These are phyloP conservation scores for Ctena decussata DNA, from an alignment of 2,888 invertebrate species.

Conservation along the genomic window DNA sequence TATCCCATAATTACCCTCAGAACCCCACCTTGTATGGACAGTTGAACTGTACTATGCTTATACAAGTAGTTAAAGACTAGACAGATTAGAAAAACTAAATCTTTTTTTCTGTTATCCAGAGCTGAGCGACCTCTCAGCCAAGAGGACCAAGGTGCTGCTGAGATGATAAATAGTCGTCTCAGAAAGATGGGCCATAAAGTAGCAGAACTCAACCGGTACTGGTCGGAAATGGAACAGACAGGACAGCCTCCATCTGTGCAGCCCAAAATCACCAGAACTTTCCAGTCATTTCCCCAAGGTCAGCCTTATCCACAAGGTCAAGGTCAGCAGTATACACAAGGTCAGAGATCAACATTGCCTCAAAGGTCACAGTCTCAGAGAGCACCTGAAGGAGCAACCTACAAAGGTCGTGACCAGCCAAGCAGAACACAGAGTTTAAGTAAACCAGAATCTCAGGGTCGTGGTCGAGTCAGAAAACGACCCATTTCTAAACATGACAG, in stretches of 20 bases:
- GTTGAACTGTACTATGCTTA: no score
- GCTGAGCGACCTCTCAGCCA: background rate
- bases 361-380: slow-evolving; percentile 52
- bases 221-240: slow-evolving; percentile 79
- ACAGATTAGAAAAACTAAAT: no score
- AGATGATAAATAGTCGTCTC: slow-evolving; percentile 78
- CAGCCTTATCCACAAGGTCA: slow-evolving; percentile 43
- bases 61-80: no score
- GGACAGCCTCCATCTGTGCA: slow-evolving; percentile 63
- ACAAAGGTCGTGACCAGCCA: slow-evolving; percentile 34
- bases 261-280: slow-evolving; percentile 59
- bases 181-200: slow-evolving; percentile 80
- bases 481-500: slow-evolving; percentile 57
- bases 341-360: slow-evolving; percentile 47
- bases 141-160: slow-evolving; percentile 81
- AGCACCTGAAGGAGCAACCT: slow-evolving; percentile 45
- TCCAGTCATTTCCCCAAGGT: slow-evolving; percentile 16
- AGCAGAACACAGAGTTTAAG: slow-evolving; percentile 50
- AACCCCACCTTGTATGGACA: no score
- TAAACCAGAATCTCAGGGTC: slow-evolving; percentile 24
- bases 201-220: slow-evolving; percentile 78
- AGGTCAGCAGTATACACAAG: slow-evolving; percentile 4
- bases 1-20: no score
- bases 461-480: slow-evolving; percentile 41
- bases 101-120: background rate